Percentiles rank a stretch among this genome's conserved stretches.
Evolutionary conservation across 1,140 invertebrate genomes (phyloP).

Genomic region (Heliothis virescens): DNA sequence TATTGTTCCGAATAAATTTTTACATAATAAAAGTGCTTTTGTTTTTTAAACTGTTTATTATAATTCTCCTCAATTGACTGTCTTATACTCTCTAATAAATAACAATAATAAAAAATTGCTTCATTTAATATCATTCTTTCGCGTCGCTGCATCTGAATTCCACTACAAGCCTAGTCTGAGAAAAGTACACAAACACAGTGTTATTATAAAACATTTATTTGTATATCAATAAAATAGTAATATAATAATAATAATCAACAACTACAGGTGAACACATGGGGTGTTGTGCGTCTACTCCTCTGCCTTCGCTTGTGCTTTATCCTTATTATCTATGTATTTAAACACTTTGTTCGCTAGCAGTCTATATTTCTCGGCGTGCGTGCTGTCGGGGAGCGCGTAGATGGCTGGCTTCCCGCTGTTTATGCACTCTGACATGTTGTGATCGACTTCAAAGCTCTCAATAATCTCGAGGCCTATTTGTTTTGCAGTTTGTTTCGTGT

Average conservation of each 20-base stretch:
- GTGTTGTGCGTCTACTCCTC: constrained; percentile 59
- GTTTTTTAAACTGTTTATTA: constrained; percentile 59
- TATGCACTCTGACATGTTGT: constrained; percentile 89
- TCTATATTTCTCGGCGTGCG: constrained; percentile 87
- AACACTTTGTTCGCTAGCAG: constrained; percentile 86
- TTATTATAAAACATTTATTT: constrained; percentile 62
- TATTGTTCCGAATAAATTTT: constrained; percentile 65
- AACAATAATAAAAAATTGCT: no score
- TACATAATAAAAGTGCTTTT: constrained; percentile 57
- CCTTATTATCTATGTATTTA: constrained; percentile 83
- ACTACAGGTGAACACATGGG: constrained; percentile 48
- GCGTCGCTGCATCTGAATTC: background rate
- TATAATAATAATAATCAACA: constrained; percentile 70
- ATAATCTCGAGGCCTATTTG: constrained; percentile 88
- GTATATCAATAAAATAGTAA: constrained; percentile 66
- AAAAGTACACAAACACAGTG: background rate
- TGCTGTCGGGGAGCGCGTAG: constrained; percentile 88
- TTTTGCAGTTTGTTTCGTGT: constrained; percentile 85
- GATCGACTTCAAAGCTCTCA: constrained; percentile 92
- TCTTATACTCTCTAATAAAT: no score
- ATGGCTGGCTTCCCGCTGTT: constrained; percentile 93
- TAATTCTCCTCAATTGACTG: constrained; percentile 19
- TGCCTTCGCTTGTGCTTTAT: constrained; percentile 68
- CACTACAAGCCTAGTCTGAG: background rate
- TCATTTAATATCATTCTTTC: background rate